phyloP scores from a whole-genome alignment of 2,888 invertebrate species.

The Hydrotaea diabolus region DNA sequence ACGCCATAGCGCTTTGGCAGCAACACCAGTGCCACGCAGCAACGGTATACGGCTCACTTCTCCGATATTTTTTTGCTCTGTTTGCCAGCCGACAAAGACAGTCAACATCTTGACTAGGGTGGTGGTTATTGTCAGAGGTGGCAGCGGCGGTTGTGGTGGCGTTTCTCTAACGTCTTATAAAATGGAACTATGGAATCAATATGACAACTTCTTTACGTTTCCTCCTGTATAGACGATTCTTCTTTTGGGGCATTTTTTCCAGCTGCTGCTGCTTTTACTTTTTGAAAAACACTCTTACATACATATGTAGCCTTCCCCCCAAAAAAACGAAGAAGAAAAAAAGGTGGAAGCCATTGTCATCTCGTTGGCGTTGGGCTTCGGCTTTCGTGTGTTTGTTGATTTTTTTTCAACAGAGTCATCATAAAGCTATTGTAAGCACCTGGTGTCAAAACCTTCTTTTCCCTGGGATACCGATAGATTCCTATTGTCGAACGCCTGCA shows the following conservation, averaged over 20 bases:
- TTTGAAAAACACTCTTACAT: not conserved
- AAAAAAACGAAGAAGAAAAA: too few species aligned
- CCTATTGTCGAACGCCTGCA: slow-evolving; percentile 29
- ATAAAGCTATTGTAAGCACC: slow-evolving; percentile 69
- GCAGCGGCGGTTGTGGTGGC: too few species aligned
- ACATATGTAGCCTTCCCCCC: not conserved
- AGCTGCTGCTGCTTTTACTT: not conserved
- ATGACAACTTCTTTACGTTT: slow-evolving; percentile 53
- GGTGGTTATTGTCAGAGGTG: not conserved
- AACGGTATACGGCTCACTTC: not conserved
- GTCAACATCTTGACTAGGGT: not conserved
- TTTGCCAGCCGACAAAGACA: too few species aligned
- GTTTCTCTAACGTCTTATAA: slow-evolving; percentile 26
- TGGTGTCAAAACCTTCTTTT: slow-evolving; percentile 65
- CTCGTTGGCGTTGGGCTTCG: not conserved
- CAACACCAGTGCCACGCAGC: slow-evolving; percentile 5
- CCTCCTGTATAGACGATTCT: not conserved
- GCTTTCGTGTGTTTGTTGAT: not conserved
- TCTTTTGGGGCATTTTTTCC: slow-evolving; percentile 2
- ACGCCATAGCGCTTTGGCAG: slow-evolving; percentile 36
- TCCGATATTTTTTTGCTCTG: not conserved
- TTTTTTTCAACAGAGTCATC: slow-evolving; percentile 63
- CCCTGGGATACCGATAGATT: slow-evolving; percentile 24
- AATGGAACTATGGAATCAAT: slow-evolving; percentile 59
- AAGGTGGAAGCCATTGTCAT: slow-evolving; percentile 20